Evolutionary conservation across 1,140 invertebrate species (phyloP).

Genomic region (Drosophila tropicalis): DNA sequence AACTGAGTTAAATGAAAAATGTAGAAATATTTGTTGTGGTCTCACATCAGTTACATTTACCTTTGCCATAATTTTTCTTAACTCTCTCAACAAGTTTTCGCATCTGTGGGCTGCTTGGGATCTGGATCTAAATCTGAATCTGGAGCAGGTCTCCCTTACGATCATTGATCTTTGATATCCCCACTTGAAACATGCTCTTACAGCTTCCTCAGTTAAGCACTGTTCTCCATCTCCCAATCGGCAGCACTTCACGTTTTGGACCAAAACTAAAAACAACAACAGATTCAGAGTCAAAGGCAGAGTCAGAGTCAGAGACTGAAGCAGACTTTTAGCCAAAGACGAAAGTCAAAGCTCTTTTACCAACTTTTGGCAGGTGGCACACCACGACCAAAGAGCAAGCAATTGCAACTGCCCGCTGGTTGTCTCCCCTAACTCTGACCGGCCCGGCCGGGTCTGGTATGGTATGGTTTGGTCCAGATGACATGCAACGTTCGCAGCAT

Average conservation of each 20-base stretch:
- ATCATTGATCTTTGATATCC: slow-evolving; percentile 72
- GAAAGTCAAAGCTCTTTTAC: slow-evolving; percentile 38
- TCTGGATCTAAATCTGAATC: slow-evolving; percentile 1
- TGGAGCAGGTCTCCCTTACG: slow-evolving; percentile 39
- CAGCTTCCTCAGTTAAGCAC: slow-evolving; percentile 67
- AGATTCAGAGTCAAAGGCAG: slow-evolving; percentile 13
- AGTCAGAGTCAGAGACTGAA: not conserved
- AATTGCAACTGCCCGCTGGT: slow-evolving; percentile 27
- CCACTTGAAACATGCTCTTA: slow-evolving; percentile 59
- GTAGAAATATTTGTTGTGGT: not conserved
- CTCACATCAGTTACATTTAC: not conserved
- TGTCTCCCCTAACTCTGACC: slow-evolving; percentile 18
- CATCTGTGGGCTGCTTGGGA: not conserved
- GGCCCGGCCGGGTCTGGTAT: slow-evolving; percentile 11
- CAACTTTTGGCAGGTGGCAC: slow-evolving; percentile 47
- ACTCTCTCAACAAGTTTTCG: not conserved
- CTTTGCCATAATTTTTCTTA: not conserved
- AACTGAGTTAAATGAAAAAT: not conserved
- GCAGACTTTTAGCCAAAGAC: not conserved
- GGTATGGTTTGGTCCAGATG: slow-evolving; percentile 40
- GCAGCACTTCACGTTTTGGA: slow-evolving; percentile 30
- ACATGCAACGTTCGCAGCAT: slow-evolving; percentile 53
- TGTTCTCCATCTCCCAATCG: slow-evolving; percentile 7
- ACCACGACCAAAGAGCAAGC: slow-evolving; percentile 1
- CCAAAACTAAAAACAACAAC: slow-evolving; percentile 26